Evolutionary conservation across 2,797 vertebrate species (phyloP).

Genomic region (Lemur catta): DNA sequence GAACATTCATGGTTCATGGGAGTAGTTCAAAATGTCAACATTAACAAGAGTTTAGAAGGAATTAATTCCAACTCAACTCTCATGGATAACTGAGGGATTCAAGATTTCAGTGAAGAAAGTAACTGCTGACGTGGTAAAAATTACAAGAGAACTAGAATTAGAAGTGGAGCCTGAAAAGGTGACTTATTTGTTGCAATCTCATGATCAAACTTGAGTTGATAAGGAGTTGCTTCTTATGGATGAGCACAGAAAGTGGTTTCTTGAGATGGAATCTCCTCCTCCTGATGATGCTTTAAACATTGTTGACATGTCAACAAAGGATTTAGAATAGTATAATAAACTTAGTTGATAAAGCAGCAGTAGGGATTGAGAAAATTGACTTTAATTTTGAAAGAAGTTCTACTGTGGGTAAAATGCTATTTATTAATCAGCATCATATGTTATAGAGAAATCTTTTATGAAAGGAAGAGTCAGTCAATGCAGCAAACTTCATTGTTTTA

Average conservation of each 20-base stretch:
- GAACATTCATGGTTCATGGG: not conserved
- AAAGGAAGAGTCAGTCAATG: not conserved
- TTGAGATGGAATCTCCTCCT: not conserved
- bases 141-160: not conserved
- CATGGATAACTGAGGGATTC: not conserved
- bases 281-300: not conserved
- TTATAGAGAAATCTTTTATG: not conserved
- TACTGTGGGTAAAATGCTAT: not conserved
- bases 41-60: not conserved
- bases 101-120: not conserved
- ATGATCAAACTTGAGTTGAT: not conserved
- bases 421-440: too few species aligned
- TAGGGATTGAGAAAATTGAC: not conserved
- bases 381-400: not conserved
- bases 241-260: not conserved
- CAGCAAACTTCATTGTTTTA: not conserved
- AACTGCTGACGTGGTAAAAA: not conserved
- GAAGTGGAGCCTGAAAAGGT: not conserved
- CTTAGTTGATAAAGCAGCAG: not conserved
- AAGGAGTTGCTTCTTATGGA: not conserved
- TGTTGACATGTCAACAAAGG: not conserved
- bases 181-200: not conserved
- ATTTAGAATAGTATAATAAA: not conserved
- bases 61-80: not conserved
- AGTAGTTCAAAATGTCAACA: not conserved